Conservation (phyloP, 1,140 invertebrate genomes). For the Oryctes rhinoceros region DNA sequence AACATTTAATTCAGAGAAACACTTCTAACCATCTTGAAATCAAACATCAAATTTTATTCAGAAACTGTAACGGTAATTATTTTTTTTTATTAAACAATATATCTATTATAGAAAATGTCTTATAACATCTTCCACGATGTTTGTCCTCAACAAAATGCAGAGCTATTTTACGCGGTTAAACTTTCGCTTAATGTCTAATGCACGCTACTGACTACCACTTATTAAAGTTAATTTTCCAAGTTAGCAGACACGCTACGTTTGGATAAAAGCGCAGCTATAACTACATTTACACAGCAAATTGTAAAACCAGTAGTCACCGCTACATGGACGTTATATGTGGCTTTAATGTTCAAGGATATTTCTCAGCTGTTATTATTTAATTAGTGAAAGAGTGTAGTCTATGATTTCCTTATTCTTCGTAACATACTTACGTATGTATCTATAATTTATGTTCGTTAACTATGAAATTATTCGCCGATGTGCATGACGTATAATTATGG, state of each 20-base stretch:
- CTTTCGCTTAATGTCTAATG: background rate
- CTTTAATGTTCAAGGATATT: background rate
- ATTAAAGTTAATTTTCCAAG: constrained; percentile 23
- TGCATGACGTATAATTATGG: no score
- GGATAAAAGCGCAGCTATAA: background rate
- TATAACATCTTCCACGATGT: no score
- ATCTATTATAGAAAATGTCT: no score
- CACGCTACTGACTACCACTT: background rate
- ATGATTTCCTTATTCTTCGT: constrained; percentile 23
- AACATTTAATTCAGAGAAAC: no score
- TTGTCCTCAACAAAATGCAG: no score
- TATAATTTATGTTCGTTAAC: constrained; percentile 22
- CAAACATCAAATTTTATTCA: no score
- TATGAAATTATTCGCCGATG: background rate
- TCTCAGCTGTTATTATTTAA: constrained; percentile 34
- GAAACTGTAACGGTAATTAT: no score
- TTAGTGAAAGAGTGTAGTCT: constrained; percentile 4
- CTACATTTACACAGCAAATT: constrained; percentile 1
- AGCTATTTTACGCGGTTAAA: background rate
- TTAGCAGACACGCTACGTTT: constrained; percentile 1
- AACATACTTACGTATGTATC: background rate
- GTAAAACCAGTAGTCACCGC: constrained; percentile 14
- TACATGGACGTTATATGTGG: background rate
- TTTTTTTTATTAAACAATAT: no score
- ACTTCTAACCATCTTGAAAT: no score